Evolutionary conservation across 2,113 vertebrate species (phyloP).

Genomic region (Pteronura brasiliensis): DNA sequence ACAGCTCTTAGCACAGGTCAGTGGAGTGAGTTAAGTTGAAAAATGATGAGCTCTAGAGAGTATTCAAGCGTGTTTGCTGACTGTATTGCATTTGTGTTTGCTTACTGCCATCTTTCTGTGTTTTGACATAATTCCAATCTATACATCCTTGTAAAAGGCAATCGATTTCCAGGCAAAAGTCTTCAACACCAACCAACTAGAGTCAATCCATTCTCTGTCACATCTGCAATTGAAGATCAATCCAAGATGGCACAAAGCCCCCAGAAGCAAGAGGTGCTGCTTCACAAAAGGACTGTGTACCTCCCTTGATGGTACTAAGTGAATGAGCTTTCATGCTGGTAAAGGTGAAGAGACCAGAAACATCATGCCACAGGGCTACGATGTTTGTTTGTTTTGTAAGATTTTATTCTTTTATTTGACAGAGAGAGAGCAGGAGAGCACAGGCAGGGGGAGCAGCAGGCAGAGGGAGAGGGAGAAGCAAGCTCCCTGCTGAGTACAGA

Average conservation of each 20-base stretch:
- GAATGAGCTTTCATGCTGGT: not conserved
- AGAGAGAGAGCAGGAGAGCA: too few relatives aligned
- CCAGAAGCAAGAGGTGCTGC: not conserved
- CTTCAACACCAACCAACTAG: slow-evolving; percentile 30
- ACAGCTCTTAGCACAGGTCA: slow-evolving; percentile 25
- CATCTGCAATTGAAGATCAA: not conserved
- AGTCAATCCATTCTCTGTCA: not conserved
- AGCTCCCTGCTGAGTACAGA: too few relatives aligned
- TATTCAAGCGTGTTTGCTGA: slow-evolving; percentile 47
- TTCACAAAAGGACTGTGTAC: not conserved
- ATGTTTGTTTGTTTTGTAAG: too few relatives aligned
- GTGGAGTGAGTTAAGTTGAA: slow-evolving; percentile 39
- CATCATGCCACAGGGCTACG: not conserved
- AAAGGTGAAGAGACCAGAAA: not conserved
- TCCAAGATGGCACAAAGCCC: not conserved
- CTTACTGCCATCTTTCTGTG: slow-evolving; percentile 40
- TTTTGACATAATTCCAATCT: slow-evolving; percentile 33
- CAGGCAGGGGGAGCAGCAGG: too few relatives aligned
- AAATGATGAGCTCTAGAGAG: slow-evolving; percentile 38
- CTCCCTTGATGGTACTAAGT: not conserved
- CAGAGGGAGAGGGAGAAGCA: too few relatives aligned
- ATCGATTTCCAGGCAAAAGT: slow-evolving; percentile 53
- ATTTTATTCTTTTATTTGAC: too few relatives aligned
- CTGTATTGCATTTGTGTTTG: not conserved
- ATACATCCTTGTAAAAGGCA: slow-evolving; percentile 58